Base-by-base conservation (phyloP, 2,113 vertebrate genomes). In the Capricornis sumatraensis region DNA sequence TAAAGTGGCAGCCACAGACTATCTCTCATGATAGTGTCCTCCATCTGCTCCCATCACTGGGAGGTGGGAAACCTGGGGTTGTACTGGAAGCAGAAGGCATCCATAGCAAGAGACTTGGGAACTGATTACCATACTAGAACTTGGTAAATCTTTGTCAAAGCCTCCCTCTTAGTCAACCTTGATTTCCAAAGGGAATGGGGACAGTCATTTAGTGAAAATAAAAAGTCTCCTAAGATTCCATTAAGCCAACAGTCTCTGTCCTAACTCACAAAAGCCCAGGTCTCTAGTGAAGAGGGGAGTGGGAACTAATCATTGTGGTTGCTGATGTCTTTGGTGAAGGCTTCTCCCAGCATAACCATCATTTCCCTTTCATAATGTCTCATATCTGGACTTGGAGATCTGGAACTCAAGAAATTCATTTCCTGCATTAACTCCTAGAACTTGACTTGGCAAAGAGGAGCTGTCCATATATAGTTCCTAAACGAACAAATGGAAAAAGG, bases 261-360 rank as follows among this genome's bases (percentile, higher is more conserved):
- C 67, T 62, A 25, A 78, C 30, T 87, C n/a, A 36, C 47, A 93
- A 88, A 2, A 52, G 15, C 50, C 25, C 28, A 64, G 23, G 4
- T 16, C 58, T 89, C 5, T 11, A 1, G 8, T n/a, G n/a, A n/a
- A 14, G 28, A 36, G 27, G 47, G 4, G 3, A 7, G 4, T 30
- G 30, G 6, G 27, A 40, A 25, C 17, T 85, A 27, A 89, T 27
- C 11, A 47, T 27, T n/a, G 5, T 3, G 2, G 79, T 27, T 0
- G 2, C 2, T 62, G 19, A 30, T n/a, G 11, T 25, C 36, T 8
- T 2, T 2, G 0, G 1, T 19, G 25, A 79, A 19, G 9, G 3
- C n/a, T 53, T 87, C 50, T 52, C 57, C 55, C 16, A 60, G 10
- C 25, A 74, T 10, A 58, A 58, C 30, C 4, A 19, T 36, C 84